Evolutionary conservation across 2,888 invertebrate genomes (phyloP).

Genomic region (Dicranocentrus wangi): DNA sequence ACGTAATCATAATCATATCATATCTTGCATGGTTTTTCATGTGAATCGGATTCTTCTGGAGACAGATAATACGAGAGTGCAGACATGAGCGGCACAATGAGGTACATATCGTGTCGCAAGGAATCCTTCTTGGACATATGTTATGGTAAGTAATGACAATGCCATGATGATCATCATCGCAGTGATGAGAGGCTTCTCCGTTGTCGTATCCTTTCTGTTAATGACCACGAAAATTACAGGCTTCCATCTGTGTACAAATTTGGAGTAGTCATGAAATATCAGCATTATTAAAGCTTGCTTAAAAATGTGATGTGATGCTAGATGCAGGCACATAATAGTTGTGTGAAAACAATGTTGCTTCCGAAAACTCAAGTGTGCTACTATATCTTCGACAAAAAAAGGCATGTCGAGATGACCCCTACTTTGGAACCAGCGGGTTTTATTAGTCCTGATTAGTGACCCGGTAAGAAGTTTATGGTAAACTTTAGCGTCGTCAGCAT

Average conservation of each 20-base stretch:
- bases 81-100: not conserved
- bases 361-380: too few species aligned
- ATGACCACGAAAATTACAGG: slow-evolving; percentile 60
- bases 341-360: too few species aligned
- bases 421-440: too few species aligned
- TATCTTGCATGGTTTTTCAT: slow-evolving; percentile 49
- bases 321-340: too few species aligned
- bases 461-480: too few species aligned
- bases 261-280: slow-evolving; percentile 50
- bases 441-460: too few species aligned
- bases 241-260: slow-evolving; percentile 59
- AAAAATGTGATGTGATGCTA: not conserved
- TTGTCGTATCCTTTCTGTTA: slow-evolving; percentile 44
- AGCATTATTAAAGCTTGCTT: slow-evolving; percentile 29
- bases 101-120: slow-evolving; percentile 40
- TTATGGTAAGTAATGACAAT: slow-evolving; percentile 50
- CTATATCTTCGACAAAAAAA: too few species aligned
- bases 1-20: slow-evolving; percentile 59
- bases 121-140: slow-evolving; percentile 47
- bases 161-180: slow-evolving; percentile 31
- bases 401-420: too few species aligned
- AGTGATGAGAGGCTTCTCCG: slow-evolving; percentile 47
- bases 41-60: slow-evolving; percentile 61
- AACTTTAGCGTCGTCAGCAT: too few species aligned
- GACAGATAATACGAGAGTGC: slow-evolving; percentile 18